Evolutionary conservation across 2,888 invertebrate species (phyloP), one percentile per base, ranked within the genome.

Genomic region (Rhingia rostrata): DNA sequence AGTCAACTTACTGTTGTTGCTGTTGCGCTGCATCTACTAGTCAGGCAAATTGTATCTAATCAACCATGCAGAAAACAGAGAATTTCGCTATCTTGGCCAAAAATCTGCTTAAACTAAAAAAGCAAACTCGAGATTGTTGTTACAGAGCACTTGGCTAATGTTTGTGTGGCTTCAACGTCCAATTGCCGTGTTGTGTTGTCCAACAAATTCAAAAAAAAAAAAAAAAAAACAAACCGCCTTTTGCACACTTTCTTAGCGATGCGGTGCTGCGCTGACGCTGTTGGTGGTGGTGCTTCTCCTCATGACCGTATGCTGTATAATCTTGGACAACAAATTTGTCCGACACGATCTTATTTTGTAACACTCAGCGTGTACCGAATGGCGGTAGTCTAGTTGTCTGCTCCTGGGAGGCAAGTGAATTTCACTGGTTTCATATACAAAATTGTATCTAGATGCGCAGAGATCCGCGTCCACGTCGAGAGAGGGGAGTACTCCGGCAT

Each of bases 291-390:
- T 12, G 32, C 32, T 41, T 43, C 33, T 14, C 39, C 61, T 47
- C 53, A 33, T 10, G 47, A 54, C 45, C 60, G 54, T 51, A 56
- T 58, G 69, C 64, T 49, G 70, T 37, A 72, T 61, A 83, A 69
- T 73, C 78, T 73, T 14, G 66, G 83, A 78, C 72, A 79, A 61
- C 79, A 79, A 84, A 84, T 84, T 84, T 84, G 84, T 84, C 74
- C 74, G 73, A 84, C 84, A 84, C 84, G 84, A 84, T 84, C 84
- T 79, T 84, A 74, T 79, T 74, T 78, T 73, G 74, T 79, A 78
- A 70, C 51, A 63, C 47, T 60, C 51, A 51, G 22, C 43, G 35
- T 14, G 32, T 39, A 14, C 37, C 6, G 33, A 30, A 33, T 49
- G 12, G 30, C 4, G 33, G 37, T 51, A 69, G 74, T 69, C 82